Evolutionary conservation across 2,797 vertebrate species (phyloP).

Genomic region (Anniella stebbinsi): DNA sequence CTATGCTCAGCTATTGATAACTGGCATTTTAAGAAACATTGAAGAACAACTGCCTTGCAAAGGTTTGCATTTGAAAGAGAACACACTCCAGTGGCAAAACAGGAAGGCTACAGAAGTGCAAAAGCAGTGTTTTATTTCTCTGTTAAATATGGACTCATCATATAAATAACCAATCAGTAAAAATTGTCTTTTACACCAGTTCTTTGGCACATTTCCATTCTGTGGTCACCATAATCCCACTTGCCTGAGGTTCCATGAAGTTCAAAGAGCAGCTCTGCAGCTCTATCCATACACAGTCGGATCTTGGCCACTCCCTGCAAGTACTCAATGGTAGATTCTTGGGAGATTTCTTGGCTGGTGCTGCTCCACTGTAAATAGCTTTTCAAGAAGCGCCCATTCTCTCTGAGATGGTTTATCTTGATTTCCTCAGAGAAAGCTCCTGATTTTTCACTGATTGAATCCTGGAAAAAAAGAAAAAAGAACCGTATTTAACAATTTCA

Average conservation of each 20-base stretch:
- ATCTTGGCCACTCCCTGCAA: slow-evolving; percentile 88
- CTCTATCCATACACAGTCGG: slow-evolving; percentile 86
- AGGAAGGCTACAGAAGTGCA: not conserved
- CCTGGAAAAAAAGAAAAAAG: slow-evolving; percentile 75
- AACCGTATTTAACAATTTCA: not conserved
- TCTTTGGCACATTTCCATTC: not conserved
- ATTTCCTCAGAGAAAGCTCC: slow-evolving; percentile 75
- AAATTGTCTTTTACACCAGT: not conserved
- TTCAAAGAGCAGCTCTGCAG: slow-evolving; percentile 80
- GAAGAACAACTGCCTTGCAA: not conserved
- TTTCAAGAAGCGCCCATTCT: slow-evolving; percentile 82
- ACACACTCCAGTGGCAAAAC: not conserved
- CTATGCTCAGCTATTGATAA: not conserved
- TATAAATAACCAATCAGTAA: not conserved
- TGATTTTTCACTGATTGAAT: slow-evolving; percentile 89
- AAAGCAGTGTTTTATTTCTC: not conserved
- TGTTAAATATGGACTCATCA: not conserved
- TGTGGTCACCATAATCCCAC: not conserved
- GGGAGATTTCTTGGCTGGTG: not conserved
- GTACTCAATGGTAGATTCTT: slow-evolving; percentile 79
- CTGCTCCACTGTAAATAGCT: slow-evolving; percentile 50
- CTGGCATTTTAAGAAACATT: not conserved
- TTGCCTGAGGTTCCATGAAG: slow-evolving; percentile 64
- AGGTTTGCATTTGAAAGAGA: not conserved
- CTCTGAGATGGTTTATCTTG: slow-evolving; percentile 60